Evolutionary conservation across 2,888 invertebrate species (phyloP), one percentile per base, ranked within the genome.

Genomic region (Polymixis flavicincta): DNA sequence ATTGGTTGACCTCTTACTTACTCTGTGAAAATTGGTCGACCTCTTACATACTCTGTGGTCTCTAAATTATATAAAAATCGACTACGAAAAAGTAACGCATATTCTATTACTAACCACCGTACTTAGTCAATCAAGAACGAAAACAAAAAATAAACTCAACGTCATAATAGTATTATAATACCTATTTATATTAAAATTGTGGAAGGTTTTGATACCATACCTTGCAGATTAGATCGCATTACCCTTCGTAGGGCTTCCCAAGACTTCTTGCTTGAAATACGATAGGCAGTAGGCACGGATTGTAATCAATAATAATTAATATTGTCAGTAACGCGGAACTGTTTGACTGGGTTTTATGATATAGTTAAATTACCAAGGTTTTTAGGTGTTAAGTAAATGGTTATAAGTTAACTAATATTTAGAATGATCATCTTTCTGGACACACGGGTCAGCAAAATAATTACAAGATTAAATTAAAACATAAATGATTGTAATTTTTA

Each of bases 171-270:
- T 60, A 60, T 60, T 78, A 68, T 60, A 59, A 60, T 52, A 6
- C 17, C 22, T 59, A 50, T 68, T 70, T 80, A 54, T 81, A 64
- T 48, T 64, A 77, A 54, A 25, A 78, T 74, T 71, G 60, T 64
- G 48, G 67, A 60, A 82, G 79, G 78, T 86, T 89, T 87, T 87
- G 86, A 88, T 89, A 78, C 83, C 79, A 78, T 81, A 86, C 90
- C 86, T 84, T 85, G 83, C 77, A 85, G 91, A 94, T 93, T 92
- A 91, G 89, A 90, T 91, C 90, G 94, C 82, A 91, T 93, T 93
- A 92, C 90, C 89, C 82, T 72, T 90, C 80, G 85, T 85, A 61
- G 6, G 95, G 94, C 86, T 94, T 95, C 94, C 74, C 90, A 90
- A 93, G 93, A 93, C 92, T 87, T 85, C 87, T 87, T 85, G 85